A percentile compares a stretch with the other conserved stretches of the same genome.
Conservation (phyloP, 1,140 invertebrate species). For the Chymomyza costata region DNA sequence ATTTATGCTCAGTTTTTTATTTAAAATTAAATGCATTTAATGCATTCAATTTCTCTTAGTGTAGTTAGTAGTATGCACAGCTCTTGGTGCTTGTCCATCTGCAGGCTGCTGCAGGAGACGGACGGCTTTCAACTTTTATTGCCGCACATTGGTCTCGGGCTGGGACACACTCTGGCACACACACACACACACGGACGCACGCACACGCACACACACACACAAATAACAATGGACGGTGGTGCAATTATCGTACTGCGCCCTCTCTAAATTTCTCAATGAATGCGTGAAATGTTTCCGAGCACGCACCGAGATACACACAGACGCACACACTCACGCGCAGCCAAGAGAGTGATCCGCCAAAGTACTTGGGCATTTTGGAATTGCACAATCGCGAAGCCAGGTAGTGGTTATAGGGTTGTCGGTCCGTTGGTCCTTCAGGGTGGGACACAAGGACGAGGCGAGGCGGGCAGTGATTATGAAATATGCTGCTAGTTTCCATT, state of each 20-base stretch:
- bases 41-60: too few relatives aligned
- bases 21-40: too few relatives aligned
- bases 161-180: conserved; percentile 17
- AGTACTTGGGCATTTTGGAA: conserved; percentile 6
- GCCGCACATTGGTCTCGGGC: conserved; percentile 30
- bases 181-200: not conserved
- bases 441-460: not conserved
- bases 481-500: conserved; percentile 27
- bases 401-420: conserved; percentile 1
- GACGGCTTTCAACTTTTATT: too few relatives aligned
- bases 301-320: not conserved
- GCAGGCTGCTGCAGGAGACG: too few relatives aligned
- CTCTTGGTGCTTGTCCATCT: too few relatives aligned
- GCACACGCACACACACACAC: not conserved
- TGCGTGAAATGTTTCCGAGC: conserved; percentile 45
- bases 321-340: conserved; percentile 1
- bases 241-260: conserved; percentile 55
- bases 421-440: not conserved
- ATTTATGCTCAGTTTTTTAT: too few relatives aligned
- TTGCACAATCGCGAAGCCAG: conserved; percentile 34
- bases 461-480: not conserved
- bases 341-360: conserved; percentile 2
- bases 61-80: too few relatives aligned
- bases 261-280: conserved; percentile 60
- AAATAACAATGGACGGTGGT: conserved; percentile 23